Base-by-base conservation (phyloP, 2,113 vertebrate species). In the Hyaena hyaena region DNA sequence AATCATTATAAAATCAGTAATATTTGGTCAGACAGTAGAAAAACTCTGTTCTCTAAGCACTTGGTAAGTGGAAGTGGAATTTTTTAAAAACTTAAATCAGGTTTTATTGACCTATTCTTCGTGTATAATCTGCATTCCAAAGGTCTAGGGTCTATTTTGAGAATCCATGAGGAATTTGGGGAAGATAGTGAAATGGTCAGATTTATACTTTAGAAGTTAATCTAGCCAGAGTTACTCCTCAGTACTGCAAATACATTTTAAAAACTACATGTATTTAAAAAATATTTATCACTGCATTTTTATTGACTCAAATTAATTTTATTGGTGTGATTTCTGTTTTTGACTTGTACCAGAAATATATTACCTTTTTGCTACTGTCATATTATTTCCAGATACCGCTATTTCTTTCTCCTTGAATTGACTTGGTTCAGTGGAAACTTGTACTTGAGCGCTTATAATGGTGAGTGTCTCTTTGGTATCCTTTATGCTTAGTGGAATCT, bases 201-300 rank as follows among this genome's bases (percentile, higher is more conserved):
- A 93, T 95, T 97, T 96, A 53, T 63, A 79, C 15, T 91, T 73
- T 9, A 88, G 50, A 69, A 95, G 19, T 77, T 93, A 63, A 53
- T 39, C 77, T 73, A 80, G 31, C 39, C 33, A 45, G 19, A 74
- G 1, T 83, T 83, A 93, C 88, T 90, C 28, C 39, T 83, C 23
- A 8, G 19, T 82, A 58, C 21, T 92, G 8, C 48, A 23, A 95
- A 80, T 55, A 61, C 83, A 21, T 79, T 45, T 88, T 35, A 48
- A 92, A 69, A 83, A 45, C 19, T 45, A 10, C 50, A 15, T 50
- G 15, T 58, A 43, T 24, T 79, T 88, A 76, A 83, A 96, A 85
- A 50, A 68, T 39, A 45, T 53, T 95, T 93, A 58, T 66, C 14
- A 23, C 24, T 69, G 10, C 71, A n/a, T 50, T 95, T 79, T 89